phyloP scores from a whole-genome alignment of 2,888 invertebrate species.

The Xylota sylvarum region DNA sequence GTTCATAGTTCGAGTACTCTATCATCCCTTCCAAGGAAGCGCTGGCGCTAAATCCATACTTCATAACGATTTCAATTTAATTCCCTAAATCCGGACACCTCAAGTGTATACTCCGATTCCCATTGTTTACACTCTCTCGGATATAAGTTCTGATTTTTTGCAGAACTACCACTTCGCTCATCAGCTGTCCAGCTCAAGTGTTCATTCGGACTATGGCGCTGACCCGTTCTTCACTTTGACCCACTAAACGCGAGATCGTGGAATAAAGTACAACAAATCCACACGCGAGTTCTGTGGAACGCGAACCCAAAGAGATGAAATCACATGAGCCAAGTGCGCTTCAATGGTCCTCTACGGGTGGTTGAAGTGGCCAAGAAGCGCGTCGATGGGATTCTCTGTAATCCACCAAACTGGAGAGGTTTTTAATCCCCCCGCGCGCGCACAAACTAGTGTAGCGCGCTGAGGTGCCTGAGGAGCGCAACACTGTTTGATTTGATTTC shows the following conservation, averaged over 20 bases:
- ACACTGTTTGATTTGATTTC: constrained; percentile 69
- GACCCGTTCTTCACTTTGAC: constrained; percentile 63
- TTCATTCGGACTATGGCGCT: constrained; percentile 54
- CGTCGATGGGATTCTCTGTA: constrained; percentile 65
- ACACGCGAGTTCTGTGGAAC: constrained; percentile 41
- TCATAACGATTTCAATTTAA: constrained; percentile 36
- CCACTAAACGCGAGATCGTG: constrained; percentile 68
- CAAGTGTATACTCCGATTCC: constrained; percentile 43
- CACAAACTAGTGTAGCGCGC: neutral
- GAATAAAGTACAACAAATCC: constrained; percentile 30
- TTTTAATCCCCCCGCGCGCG: constrained; percentile 59
- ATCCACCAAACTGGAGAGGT: constrained; percentile 58
- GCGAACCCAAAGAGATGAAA: constrained; percentile 34
- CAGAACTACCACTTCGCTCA: constrained; percentile 62
- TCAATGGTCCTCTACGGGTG: constrained; percentile 53
- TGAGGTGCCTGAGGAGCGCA: constrained; percentile 49
- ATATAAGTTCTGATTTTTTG: constrained; percentile 62
- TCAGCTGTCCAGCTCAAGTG: constrained; percentile 69
- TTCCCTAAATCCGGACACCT: constrained; percentile 59
- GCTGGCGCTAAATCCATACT: constrained; percentile 49
- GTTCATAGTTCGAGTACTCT: neutral
- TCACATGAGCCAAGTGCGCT: constrained; percentile 59
- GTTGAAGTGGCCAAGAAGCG: constrained; percentile 66
- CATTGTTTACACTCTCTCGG: constrained; percentile 56
- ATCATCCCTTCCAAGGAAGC: constrained; percentile 41